Conservation (phyloP, 2,888 invertebrate genomes). For the Polyommatus icarus region DNA sequence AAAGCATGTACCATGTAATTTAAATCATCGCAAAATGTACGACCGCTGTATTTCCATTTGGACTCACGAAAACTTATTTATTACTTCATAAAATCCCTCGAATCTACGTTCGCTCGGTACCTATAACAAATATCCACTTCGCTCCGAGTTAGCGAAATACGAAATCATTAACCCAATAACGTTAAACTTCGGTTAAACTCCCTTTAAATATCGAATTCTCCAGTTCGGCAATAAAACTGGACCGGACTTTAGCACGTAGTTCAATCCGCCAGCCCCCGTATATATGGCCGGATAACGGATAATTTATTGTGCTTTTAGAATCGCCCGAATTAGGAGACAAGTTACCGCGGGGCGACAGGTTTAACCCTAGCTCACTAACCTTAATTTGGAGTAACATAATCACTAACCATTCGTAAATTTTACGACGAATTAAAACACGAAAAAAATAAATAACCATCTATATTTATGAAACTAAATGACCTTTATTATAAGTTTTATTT, state of each 20-base stretch:
- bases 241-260: conserved; percentile 14
- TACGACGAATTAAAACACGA: too few relatives aligned
- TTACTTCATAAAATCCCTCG: too few relatives aligned
- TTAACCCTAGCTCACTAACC: too few relatives aligned
- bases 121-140: not conserved
- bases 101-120: not conserved
- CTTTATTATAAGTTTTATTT: too few relatives aligned
- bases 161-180: conserved; percentile 4
- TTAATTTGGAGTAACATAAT: too few relatives aligned
- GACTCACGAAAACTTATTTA: too few relatives aligned
- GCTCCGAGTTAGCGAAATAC: not conserved
- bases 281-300: not conserved
- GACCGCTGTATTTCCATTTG: too few relatives aligned
- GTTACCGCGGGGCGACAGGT: not conserved
- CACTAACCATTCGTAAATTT: too few relatives aligned
- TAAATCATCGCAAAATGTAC: too few relatives aligned
- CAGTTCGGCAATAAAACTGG: conserved; percentile 4
- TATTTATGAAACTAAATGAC: too few relatives aligned
- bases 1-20: too few relatives aligned
- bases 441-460: too few relatives aligned
- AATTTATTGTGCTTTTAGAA: conserved; percentile 13
- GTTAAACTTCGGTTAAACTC: conserved; percentile 2
- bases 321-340: not conserved
- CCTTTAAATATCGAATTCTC: not conserved
- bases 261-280: not conserved